Conservation (phyloP, 2,888 invertebrate species). For the Lissocephala sabroskyi region DNA sequence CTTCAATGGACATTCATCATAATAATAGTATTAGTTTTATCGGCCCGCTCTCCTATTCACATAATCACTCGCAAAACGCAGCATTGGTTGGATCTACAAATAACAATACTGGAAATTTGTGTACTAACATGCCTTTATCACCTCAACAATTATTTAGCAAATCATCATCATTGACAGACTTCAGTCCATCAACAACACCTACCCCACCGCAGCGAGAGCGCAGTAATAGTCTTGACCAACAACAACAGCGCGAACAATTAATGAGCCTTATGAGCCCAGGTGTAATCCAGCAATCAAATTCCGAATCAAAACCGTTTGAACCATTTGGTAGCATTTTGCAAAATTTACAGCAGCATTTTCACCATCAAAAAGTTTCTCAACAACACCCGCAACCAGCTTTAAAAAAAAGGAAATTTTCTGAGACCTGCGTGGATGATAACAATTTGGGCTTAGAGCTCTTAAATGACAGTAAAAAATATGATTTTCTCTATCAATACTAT, state of each 20-base stretch:
- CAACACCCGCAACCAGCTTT: slow-evolving; percentile 31
- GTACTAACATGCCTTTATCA: too few relatives aligned
- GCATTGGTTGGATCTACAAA: slow-evolving; percentile 20
- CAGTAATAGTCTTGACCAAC: slow-evolving; percentile 49
- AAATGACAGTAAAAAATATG: slow-evolving; percentile 59
- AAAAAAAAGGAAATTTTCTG: slow-evolving; percentile 70
- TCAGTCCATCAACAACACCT: slow-evolving; percentile 63
- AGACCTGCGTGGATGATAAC: slow-evolving; percentile 58
- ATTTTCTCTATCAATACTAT: slow-evolving; percentile 70
- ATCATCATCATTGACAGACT: slow-evolving; percentile 50
- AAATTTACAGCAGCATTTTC: slow-evolving; percentile 47
- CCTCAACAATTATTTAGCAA: slow-evolving; percentile 64
- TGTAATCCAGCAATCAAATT: slow-evolving; percentile 12
- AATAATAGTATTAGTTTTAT: slow-evolving; percentile 23
- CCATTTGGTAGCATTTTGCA: slow-evolving; percentile 63
- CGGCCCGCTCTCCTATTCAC: slow-evolving; percentile 2
- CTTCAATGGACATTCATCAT: slow-evolving; percentile 77
- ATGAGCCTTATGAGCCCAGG: slow-evolving; percentile 94
- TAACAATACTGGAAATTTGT: slow-evolving; percentile 10
- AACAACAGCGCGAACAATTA: slow-evolving; percentile 78
- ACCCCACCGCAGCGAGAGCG: slow-evolving; percentile 58
- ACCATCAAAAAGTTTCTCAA: slow-evolving; percentile 16
- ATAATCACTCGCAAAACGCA: slow-evolving; percentile 9
- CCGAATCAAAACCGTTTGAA: slow-evolving; percentile 37
- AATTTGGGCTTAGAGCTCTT: too few relatives aligned